Conservation (phyloP, 2,113 vertebrate genomes). For the Passer montanus region DNA sequence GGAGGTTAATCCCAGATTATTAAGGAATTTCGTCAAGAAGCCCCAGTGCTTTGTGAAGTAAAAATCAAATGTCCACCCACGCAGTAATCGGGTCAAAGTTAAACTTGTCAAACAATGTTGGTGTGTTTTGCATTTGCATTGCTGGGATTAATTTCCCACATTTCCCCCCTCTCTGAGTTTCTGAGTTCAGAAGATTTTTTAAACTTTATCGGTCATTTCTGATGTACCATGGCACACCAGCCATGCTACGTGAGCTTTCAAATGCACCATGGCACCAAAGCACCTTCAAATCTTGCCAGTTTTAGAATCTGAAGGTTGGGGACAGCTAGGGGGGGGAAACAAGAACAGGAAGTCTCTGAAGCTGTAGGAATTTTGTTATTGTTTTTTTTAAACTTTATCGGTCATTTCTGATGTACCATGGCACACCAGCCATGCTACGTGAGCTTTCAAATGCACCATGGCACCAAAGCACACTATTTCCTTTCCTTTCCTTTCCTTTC, state of each 20-base stretch:
- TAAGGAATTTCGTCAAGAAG: neutral
- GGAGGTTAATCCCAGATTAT: neutral
- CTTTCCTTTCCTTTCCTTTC: no score
- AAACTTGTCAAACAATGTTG: neutral
- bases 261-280: neutral
- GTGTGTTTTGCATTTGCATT: neutral
- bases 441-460: neutral
- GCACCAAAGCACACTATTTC: neutral
- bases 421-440: neutral
- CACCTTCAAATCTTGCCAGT: no score
- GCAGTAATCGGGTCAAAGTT: accelerated
- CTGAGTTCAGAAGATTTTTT: neutral
- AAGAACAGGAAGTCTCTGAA: no score
- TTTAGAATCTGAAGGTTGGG: no score
- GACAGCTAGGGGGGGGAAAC: no score
- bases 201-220: neutral
- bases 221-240: neutral
- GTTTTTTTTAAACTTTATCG: neutral
- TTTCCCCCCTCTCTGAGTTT: neutral
- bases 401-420: neutral
- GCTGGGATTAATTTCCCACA: neutral
- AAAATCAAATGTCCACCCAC: neutral
- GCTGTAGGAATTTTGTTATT: no score
- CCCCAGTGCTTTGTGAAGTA: neutral
- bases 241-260: neutral